phyloP scores from a whole-genome alignment of 1,140 invertebrate species.

The Steinernema khuongi region DNA sequence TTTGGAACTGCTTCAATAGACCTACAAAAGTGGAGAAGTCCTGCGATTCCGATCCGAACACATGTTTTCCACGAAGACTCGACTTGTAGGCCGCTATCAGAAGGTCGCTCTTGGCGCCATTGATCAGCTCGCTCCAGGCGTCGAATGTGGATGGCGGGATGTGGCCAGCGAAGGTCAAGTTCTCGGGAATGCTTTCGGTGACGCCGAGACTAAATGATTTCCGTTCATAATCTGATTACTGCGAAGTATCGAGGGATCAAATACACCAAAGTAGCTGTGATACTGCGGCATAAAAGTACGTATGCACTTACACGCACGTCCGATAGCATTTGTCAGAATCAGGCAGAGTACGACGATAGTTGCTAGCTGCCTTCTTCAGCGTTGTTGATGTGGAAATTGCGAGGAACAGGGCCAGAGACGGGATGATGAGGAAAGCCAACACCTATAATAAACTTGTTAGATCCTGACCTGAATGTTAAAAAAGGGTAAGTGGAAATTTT shows the following conservation, averaged over 20 bases:
- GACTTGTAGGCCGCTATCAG: constrained; percentile 56
- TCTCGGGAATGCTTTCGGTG: constrained; percentile 51
- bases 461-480: not conserved
- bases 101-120: constrained; percentile 40
- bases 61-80: constrained; percentile 53
- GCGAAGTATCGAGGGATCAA: too few species aligned
- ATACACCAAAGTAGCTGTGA: too few species aligned
- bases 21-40: constrained; percentile 42
- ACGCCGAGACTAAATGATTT: not conserved
- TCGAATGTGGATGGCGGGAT: constrained; percentile 42
- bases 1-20: not conserved
- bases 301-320: not conserved
- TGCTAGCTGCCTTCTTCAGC: not conserved
- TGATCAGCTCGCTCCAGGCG: constrained; percentile 48
- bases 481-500: not conserved
- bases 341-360: not conserved
- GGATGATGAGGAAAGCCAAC: not conserved
- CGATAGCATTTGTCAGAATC: not conserved
- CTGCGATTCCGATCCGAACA: constrained; percentile 38
- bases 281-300: too few species aligned
- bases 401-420: not conserved
- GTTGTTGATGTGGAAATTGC: not conserved
- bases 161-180: constrained; percentile 41
- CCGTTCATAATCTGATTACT: too few species aligned
- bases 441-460: not conserved